Conservation (phyloP, 2,888 invertebrate genomes). For the Lydus trimaculatus region DNA sequence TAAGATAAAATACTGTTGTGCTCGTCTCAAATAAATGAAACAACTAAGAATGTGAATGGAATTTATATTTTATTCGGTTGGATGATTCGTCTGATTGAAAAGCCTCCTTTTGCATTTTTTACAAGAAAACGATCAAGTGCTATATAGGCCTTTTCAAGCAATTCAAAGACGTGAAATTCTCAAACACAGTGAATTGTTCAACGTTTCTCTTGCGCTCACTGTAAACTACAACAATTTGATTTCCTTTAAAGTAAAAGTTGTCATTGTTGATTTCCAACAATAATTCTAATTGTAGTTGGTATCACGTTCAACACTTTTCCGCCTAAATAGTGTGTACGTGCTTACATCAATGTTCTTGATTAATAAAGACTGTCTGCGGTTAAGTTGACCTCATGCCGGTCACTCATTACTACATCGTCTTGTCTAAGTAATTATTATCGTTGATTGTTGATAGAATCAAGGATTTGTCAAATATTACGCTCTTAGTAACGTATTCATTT, state of each 20-base stretch:
- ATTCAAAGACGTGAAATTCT: neutral
- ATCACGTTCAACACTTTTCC: neutral
- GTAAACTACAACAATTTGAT: neutral
- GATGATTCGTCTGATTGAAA: neutral
- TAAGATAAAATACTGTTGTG: neutral
- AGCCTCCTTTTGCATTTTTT: neutral
- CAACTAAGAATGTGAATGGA: neutral
- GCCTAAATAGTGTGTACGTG: constrained; percentile 25
- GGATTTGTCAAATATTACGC: neutral
- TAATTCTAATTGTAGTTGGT: neutral
- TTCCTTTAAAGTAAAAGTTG: neutral
- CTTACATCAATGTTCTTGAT: constrained; percentile 38
- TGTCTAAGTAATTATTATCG: constrained; percentile 42
- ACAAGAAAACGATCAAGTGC: neutral
- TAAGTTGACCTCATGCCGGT: constrained; percentile 40
- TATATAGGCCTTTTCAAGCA: neutral
- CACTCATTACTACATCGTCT: constrained; percentile 36
- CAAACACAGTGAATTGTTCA: neutral
- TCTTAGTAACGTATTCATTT: neutral
- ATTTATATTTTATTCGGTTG: neutral
- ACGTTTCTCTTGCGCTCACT: neutral
- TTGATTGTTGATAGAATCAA: constrained; percentile 13
- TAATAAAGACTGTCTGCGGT: constrained; percentile 42
- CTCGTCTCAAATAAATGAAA: neutral
- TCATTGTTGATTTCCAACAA: neutral